These are phyloP conservation scores for Gavialis gangeticus DNA, from an alignment of 2,113 vertebrate genomes.

Conservation along the genomic window DNA sequence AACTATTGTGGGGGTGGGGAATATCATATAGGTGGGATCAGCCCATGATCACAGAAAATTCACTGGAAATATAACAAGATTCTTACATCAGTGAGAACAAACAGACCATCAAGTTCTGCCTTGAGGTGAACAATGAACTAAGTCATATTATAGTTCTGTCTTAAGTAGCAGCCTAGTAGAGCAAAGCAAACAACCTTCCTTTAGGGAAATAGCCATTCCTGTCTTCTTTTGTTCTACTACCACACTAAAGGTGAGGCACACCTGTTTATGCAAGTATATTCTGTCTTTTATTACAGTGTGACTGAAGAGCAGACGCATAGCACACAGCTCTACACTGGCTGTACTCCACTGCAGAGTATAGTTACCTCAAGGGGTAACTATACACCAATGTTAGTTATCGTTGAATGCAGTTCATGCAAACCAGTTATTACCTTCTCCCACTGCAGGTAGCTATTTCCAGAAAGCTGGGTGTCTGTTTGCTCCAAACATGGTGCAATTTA, in stretches of 20 bases:
- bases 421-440: too few relatives aligned
- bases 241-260: neutral
- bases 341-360: too few relatives aligned
- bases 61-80: neutral
- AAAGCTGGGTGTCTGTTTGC: too few relatives aligned
- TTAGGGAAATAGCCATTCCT: neutral
- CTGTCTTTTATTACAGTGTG: too few relatives aligned
- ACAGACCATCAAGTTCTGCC: neutral
- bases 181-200: neutral
- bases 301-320: too few relatives aligned
- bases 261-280: too few relatives aligned
- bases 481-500: too few relatives aligned
- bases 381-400: too few relatives aligned
- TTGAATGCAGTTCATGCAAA: too few relatives aligned
- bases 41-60: neutral
- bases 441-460: too few relatives aligned
- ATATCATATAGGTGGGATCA: neutral
- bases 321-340: too few relatives aligned
- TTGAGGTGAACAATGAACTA: slow-evolving; percentile 9
- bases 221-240: neutral
- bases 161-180: neutral
- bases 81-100: neutral
- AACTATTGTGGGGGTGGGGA: neutral
- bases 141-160: neutral
- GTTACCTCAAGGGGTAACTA: too few relatives aligned